Evolutionary conservation across 2,888 invertebrate species (phyloP).

Genomic region (Pardosa pseudoannulata): DNA sequence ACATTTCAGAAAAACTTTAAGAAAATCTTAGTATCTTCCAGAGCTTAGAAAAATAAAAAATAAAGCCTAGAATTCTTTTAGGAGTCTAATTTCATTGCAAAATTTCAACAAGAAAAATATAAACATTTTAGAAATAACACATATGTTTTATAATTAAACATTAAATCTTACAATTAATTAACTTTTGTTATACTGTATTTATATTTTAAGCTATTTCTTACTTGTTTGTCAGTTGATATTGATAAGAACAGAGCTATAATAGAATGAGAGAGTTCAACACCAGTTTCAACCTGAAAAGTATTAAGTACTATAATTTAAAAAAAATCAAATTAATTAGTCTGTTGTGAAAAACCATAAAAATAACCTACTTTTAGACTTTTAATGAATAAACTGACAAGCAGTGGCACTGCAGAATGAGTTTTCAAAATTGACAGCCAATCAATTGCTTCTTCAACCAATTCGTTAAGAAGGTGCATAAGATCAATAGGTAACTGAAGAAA

Average conservation of each 20-base stretch:
- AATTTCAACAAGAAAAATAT: no score
- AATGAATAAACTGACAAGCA: slow-evolving; percentile 54
- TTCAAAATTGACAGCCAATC: slow-evolving; percentile 61
- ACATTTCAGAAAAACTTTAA: no score
- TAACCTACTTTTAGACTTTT: slow-evolving; percentile 58
- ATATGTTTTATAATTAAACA: no score
- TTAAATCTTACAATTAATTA: no score
- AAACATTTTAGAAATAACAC: no score
- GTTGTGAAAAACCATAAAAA: no score
- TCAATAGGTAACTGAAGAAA: slow-evolving; percentile 51
- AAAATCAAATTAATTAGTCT: slow-evolving; percentile 1
- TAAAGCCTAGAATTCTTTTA: no score
- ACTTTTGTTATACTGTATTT: no score
- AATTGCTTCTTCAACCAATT: slow-evolving; percentile 41
- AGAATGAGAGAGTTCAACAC: slow-evolving; percentile 54
- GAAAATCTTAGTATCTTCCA: no score
- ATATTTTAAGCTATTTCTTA: slow-evolving; percentile 42
- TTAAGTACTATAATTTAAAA: no score
- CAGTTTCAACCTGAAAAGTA: slow-evolving; percentile 51
- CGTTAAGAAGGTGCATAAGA: slow-evolving; percentile 56
- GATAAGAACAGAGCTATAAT: slow-evolving; percentile 61
- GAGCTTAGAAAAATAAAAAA: no score
- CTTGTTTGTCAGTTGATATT: slow-evolving; percentile 57
- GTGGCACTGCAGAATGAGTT: slow-evolving; percentile 31
- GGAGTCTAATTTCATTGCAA: no score